Base-by-base conservation (phyloP, 2,113 vertebrate species). In the Sclerurus mexicanus region DNA sequence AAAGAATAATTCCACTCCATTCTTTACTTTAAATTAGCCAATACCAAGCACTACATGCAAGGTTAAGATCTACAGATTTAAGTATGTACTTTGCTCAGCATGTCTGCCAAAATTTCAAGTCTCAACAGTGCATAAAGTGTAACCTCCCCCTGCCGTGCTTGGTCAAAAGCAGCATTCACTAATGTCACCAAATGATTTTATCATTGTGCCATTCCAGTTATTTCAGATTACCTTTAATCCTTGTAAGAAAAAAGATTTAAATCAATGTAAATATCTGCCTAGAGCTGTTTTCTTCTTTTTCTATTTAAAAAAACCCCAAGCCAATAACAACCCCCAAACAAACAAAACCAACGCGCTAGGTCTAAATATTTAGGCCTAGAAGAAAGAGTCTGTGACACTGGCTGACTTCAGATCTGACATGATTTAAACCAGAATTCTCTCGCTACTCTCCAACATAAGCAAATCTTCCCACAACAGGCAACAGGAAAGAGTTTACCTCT, bases 321-420 rank as follows among this genome's bases (percentile, higher is more conserved):
- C 22, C 47, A 52, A 23, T 39, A 76, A 63, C 12, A 66, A 77
- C 21, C 3, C 7, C 9, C 20, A 82, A 79, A 39, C 47, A 73
- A 82, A 25, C 7, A 63, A 66, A 56, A 23, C 4, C 33, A 73
- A 27, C 10, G 37, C 10, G 12, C 40, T 40, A 40, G 40, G 40
- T 52, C 31, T 56, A 82, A 60, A 72, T 75, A 79, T 10, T 68
- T 35, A 10, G 9, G 30, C 14, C 33, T 44, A 82, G 19, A 71
- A 82, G 19, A 55, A 73, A 71, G 17, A 63, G 4, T 2, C 5
- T 0, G 0, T 28, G 39, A 44, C 19, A 52, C 20, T 67, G 77
- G 10, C 33, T 73, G 31, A 72, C 28, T 90, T 90, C 53, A 87
- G 49, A 56, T 92, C 12, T 33, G 33, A n/a, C 24, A 68, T 2